phyloP scores from a whole-genome alignment of 2,888 invertebrate species.

The Drosophila subquinaria region DNA sequence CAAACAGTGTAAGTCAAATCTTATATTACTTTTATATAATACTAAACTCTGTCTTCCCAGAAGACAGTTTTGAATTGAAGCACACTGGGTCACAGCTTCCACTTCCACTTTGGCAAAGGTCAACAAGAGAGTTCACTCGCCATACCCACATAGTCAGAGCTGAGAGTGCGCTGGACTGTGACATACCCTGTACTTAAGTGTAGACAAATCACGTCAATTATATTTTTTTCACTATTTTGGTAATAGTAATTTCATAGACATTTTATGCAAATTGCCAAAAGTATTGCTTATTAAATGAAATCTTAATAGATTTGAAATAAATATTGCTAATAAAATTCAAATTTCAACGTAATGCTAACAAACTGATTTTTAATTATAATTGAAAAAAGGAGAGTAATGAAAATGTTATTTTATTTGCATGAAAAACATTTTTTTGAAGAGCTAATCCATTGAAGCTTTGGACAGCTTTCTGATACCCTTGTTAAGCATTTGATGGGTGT shows the following conservation, averaged over 20 bases:
- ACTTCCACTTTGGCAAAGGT: constrained; percentile 34
- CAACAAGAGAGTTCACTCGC: constrained; percentile 23
- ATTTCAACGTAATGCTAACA: no score
- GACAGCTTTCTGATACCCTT: constrained; percentile 1
- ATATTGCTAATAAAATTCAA: no score
- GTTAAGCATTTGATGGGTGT: neutral
- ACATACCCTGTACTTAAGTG: constrained; percentile 1
- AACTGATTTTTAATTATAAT: no score
- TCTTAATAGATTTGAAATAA: no score
- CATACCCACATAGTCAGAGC: neutral
- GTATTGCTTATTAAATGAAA: no score
- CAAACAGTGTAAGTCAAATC: constrained; percentile 22
- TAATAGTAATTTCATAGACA: no score
- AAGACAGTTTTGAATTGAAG: constrained; percentile 1
- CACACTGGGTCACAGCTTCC: constrained; percentile 51
- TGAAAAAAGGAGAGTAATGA: no score
- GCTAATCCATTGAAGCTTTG: neutral
- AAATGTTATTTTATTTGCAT: no score
- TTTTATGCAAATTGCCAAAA: no score
- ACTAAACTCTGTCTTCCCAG: constrained; percentile 13
- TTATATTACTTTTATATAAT: constrained; percentile 32
- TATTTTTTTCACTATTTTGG: no score
- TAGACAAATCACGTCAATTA: neutral
- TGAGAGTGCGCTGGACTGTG: neutral
- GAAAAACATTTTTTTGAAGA: neutral